Evolutionary conservation across 1,140 invertebrate genomes (phyloP).

Genomic region (Megalopta genalis): DNA sequence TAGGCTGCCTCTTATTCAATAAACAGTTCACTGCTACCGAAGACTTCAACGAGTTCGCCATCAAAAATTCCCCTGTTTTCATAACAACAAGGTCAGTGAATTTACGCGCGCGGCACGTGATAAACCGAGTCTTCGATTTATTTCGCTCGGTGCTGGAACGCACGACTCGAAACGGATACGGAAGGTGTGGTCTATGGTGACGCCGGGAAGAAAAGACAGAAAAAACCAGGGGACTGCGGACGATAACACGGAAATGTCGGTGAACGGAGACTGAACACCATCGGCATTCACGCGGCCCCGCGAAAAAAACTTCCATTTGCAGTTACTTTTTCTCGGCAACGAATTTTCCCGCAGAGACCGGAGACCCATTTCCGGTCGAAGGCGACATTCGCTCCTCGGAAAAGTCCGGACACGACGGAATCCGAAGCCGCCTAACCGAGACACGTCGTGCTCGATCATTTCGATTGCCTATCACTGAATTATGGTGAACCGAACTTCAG

Average conservation of each 20-base stretch:
- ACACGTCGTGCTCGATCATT: conserved; percentile 13
- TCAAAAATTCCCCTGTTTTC: too few species aligned
- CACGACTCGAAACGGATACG: background rate
- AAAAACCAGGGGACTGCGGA: background rate
- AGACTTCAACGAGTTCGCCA: too few species aligned
- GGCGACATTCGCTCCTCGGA: background rate
- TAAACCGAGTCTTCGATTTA: background rate
- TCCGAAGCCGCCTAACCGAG: background rate
- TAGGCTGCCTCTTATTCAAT: too few species aligned
- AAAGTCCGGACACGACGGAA: background rate
- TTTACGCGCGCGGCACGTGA: background rate
- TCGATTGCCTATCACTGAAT: conserved; percentile 4
- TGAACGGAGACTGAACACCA: background rate
- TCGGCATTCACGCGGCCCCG: background rate
- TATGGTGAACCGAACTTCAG: background rate
- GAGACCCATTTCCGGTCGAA: background rate
- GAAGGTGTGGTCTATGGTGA: background rate
- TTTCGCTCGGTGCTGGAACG: background rate
- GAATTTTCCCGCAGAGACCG: conserved; percentile 1
- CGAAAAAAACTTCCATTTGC: conserved; percentile 32
- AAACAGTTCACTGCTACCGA: too few species aligned
- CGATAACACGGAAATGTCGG: conserved; percentile 17
- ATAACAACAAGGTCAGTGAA: background rate
- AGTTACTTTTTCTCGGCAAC: conserved; percentile 10
- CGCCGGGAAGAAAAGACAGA: background rate